A percentile compares a stretch with the other conserved stretches of the same genome.
Evolutionary conservation across 2,113 vertebrate species (phyloP).

Genomic region (Pygathrix nemaeus): DNA sequence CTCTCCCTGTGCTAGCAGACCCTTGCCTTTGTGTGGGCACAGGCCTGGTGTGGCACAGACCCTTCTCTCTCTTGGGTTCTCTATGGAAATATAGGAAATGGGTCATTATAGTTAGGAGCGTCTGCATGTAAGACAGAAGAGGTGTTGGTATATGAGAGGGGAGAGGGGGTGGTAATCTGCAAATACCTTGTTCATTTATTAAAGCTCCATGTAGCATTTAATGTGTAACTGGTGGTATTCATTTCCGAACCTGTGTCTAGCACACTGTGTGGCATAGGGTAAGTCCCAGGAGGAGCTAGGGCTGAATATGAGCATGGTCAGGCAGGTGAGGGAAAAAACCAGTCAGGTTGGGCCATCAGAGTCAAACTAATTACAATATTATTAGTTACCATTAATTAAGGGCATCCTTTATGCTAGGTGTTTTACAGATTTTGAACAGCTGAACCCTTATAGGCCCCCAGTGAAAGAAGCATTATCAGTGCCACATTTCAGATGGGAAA

Average conservation of each 20-base stretch:
- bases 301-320: neutral
- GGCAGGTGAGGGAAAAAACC: too few relatives aligned
- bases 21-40: neutral
- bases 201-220: neutral
- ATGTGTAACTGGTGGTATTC: too few relatives aligned
- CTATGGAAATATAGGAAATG: neutral
- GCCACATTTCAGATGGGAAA: rapidly evolving
- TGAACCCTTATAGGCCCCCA: neutral
- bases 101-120: neutral
- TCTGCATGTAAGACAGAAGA: neutral
- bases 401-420: neutral
- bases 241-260: neutral
- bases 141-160: neutral
- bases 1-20: neutral
- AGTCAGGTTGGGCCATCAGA: neutral
- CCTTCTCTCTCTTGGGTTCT: neutral
- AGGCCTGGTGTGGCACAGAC: neutral
- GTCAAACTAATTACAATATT: neutral
- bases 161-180: neutral
- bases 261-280: rapidly evolving
- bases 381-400: neutral
- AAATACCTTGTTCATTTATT: neutral
- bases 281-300: neutral
- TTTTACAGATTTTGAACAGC: neutral
- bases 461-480: neutral